Evolutionary conservation across 2,888 invertebrate genomes (phyloP), one percentile per base, ranked within the genome.

Genomic region (Apeira syringaria): DNA sequence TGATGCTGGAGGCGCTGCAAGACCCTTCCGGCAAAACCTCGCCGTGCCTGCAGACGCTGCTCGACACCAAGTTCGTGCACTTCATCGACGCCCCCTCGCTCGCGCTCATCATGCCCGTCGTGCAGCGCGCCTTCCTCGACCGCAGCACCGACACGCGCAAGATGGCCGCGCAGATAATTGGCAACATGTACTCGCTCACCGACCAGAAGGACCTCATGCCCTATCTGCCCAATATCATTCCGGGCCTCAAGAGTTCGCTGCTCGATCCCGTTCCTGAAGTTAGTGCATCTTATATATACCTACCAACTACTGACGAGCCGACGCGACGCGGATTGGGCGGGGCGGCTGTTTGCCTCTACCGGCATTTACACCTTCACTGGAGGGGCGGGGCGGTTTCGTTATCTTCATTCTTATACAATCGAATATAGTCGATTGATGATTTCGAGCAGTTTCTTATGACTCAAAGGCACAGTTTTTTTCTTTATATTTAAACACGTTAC

Each of bases 131-230:
- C 5, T 99, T 99, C 87, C 95, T 98, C 88, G 99, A 99, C 86
- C 93, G 99, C 51, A 97, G 98, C 33, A 99, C 99, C 0, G 99
- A 99, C 89, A 99, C 98, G 0, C 92, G 99, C 63, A 98, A 99
- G 91, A 99, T 99, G 98, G 98, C 99, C 1, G 98, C 99, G 2
- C 99, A 99, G 90, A 99, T 99, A 76, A 99, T 99, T 62, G 99
- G 99, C 43, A 99, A 99, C 83, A 99, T 99, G 98, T 99, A 99
- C 86, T 98, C 98, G 1, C 90, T 99, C 29, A 99, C 99, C 0
- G 99, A 99, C 86, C 98, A 99, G 81, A 99, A 99, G 90, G 99
- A 99, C 80, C 91, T 99, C 52, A 94, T 96, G 58, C 99, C 99
- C 0, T 99, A 99, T 81, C 90, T 99, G 65, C 97, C 98, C 0